Evolutionary conservation across 2,888 invertebrate genomes (phyloP).

Genomic region (Yponomeuta evonymella): DNA sequence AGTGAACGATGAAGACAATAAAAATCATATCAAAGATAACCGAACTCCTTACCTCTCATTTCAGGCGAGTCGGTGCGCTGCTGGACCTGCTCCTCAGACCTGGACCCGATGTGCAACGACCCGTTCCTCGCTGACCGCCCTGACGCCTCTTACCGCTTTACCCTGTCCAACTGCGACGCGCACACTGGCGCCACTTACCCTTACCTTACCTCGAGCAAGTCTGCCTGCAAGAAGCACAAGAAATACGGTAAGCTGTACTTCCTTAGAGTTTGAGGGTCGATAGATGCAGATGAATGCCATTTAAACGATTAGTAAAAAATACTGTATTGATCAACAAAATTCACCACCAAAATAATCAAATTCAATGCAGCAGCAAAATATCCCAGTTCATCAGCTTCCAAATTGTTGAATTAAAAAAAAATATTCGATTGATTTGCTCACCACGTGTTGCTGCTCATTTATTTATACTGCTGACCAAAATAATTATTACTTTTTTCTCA

Average conservation of each 20-base stretch:
- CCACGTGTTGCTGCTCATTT: too few relatives aligned
- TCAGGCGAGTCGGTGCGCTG: conserved; percentile 81
- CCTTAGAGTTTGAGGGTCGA: neutral
- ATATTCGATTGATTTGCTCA: too few relatives aligned
- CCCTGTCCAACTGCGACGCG: conserved; percentile 67
- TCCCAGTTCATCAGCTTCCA: too few relatives aligned
- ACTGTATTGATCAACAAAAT: too few relatives aligned
- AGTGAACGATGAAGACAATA: too few relatives aligned
- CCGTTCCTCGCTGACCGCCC: conserved; percentile 79
- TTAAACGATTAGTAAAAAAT: too few relatives aligned
- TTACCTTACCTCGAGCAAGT: conserved; percentile 67
- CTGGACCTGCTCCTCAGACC: conserved; percentile 86
- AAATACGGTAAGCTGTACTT: conserved; percentile 78
- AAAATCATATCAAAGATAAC: neutral
- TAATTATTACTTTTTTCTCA: too few relatives aligned
- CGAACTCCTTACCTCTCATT: conserved; percentile 35
- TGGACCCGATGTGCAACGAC: conserved; percentile 82
- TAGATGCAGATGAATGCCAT: too few relatives aligned
- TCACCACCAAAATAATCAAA: too few relatives aligned
- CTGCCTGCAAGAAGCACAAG: conserved; percentile 85
- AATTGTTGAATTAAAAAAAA: too few relatives aligned
- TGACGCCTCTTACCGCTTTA: conserved; percentile 61
- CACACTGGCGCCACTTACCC: conserved; percentile 65
- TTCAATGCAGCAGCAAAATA: too few relatives aligned
- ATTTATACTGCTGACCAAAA: too few relatives aligned